Conservation (phyloP, 1,140 invertebrate species). For the Sesamia nonagrioides region DNA sequence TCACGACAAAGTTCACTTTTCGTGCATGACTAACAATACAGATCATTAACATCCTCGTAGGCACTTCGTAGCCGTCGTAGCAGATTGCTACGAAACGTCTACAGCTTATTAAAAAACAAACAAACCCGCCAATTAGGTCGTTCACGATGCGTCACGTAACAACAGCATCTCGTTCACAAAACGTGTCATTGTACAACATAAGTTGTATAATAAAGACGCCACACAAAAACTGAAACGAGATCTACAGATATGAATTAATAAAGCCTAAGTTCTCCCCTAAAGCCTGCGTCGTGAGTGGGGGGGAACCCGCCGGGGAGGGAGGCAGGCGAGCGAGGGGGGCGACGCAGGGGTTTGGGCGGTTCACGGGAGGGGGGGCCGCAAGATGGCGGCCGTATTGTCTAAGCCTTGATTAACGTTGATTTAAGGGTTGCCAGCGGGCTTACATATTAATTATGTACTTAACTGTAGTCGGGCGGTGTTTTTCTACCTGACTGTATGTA, state of each 20-base stretch:
- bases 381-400: conserved; percentile 83
- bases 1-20: background rate
- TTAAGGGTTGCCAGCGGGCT: conserved; percentile 70
- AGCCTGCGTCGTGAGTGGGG: conserved; percentile 57
- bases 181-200: conserved; percentile 36
- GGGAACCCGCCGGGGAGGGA: conserved; percentile 21
- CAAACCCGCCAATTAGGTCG: background rate
- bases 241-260: conserved; percentile 60
- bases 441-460: conserved; percentile 86
- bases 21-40: background rate
- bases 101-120: conserved; percentile 34
- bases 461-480: conserved; percentile 56
- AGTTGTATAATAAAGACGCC: conserved; percentile 48
- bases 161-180: background rate
- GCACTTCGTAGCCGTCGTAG: conserved; percentile 46
- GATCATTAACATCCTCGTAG: background rate
- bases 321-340: conserved; percentile 30
- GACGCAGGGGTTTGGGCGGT: conserved; percentile 41
- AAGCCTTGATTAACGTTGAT: conserved; percentile 78
- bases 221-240: conserved; percentile 50
- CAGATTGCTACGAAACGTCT: conserved; percentile 23
- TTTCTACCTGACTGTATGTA: conserved; percentile 64
- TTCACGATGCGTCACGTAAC: background rate
- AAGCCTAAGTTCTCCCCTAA: conserved; percentile 64
- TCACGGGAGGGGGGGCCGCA: conserved; percentile 59